phyloP scores from a whole-genome alignment of 2,888 invertebrate species.

The Catocala nupta region DNA sequence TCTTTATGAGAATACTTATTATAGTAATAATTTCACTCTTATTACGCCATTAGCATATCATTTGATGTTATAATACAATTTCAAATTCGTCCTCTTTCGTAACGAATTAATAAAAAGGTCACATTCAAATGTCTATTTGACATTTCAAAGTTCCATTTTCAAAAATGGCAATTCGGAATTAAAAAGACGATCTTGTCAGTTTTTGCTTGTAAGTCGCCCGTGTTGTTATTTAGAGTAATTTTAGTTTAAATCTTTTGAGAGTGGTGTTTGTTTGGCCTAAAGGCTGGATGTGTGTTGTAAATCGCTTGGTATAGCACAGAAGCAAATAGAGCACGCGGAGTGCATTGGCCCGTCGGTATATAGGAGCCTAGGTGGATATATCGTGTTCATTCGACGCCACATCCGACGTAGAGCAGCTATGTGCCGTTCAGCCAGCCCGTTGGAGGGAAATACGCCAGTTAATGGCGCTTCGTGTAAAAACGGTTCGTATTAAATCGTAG shows the following conservation, averaged over 20 bases:
- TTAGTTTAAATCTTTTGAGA: constrained; percentile 2
- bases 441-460: constrained; percentile 36
- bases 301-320: constrained; percentile 23
- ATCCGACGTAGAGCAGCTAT: constrained; percentile 52
- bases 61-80: background rate
- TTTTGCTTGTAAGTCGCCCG: constrained; percentile 23
- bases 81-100: background rate
- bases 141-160: constrained; percentile 35
- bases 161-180: background rate
- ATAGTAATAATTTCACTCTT: background rate
- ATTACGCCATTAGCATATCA: background rate
- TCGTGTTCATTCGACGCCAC: constrained; percentile 48
- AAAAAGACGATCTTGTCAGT: constrained; percentile 37
- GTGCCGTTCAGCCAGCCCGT: constrained; percentile 40
- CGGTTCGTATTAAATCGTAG: constrained; percentile 25
- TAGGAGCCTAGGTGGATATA: constrained; percentile 38
- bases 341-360: constrained; percentile 38
- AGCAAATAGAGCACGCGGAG: constrained; percentile 41
- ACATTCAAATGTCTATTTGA: constrained; percentile 33
- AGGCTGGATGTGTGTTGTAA: constrained; percentile 21
- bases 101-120: constrained; percentile 29
- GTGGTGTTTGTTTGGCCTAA: constrained; percentile 9
- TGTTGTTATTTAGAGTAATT: constrained; percentile 17
- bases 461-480: constrained; percentile 23
- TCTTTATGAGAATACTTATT: no score